phyloP scores from a whole-genome alignment of 2,113 vertebrate genomes.

The Apteryx owenii region DNA sequence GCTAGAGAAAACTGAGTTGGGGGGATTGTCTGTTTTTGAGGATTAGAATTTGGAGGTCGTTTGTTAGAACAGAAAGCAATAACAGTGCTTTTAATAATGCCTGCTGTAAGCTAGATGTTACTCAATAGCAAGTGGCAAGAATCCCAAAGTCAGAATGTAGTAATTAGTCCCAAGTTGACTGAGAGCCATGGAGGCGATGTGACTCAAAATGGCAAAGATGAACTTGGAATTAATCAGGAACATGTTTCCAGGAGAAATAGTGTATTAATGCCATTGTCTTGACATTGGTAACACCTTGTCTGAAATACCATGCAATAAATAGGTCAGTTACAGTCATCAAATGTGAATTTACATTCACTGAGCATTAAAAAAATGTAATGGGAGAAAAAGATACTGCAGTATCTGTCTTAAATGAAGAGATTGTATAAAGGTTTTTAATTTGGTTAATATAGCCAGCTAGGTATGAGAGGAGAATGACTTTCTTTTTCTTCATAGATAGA shows the following conservation, averaged over 20 bases:
- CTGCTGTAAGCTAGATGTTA: slow-evolving; percentile 29
- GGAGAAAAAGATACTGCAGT: not conserved
- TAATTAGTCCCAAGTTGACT: slow-evolving; percentile 61
- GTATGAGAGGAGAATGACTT: not conserved
- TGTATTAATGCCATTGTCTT: slow-evolving; percentile 11
- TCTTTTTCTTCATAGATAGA: not conserved
- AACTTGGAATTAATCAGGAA: slow-evolving; percentile 47
- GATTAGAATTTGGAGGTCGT: slow-evolving; percentile 33
- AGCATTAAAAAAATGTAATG: not conserved
- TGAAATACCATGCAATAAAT: not conserved
- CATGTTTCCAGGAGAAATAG: not conserved
- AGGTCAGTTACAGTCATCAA: not conserved
- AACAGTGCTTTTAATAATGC: slow-evolving; percentile 31
- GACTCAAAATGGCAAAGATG: slow-evolving; percentile 48
- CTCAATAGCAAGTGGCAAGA: slow-evolving; percentile 18
- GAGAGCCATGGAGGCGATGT: not conserved
- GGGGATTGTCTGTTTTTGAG: not conserved
- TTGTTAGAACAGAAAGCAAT: not conserved
- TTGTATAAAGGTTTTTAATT: not conserved
- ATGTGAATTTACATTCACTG: not conserved
- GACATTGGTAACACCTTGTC: not conserved
- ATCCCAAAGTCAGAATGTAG: slow-evolving; percentile 20
- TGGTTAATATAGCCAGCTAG: not conserved
- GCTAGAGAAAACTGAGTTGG: not conserved
- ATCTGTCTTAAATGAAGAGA: not conserved